Percentiles rank a stretch among this genome's conserved stretches.
Conservation (phyloP, 2,113 vertebrate species). For the Boulengeromyrus knoepffleri region DNA sequence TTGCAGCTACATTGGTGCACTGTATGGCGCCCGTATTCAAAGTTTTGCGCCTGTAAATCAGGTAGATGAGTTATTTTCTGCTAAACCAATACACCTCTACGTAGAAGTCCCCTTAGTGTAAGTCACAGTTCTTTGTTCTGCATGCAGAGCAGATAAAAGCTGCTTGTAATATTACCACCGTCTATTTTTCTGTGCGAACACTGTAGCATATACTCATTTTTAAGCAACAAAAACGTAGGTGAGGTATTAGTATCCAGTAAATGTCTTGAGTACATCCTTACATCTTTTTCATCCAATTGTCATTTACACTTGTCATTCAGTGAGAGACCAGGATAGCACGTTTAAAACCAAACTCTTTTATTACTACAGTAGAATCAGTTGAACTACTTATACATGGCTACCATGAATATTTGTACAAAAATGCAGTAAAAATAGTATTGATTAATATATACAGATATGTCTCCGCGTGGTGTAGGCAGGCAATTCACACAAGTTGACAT, state of each 20-base stretch:
- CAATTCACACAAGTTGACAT: slow-evolving; percentile 47
- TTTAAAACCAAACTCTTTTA: slow-evolving; percentile 56
- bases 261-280: not conserved
- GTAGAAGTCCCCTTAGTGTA: not conserved
- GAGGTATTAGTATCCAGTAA: not conserved
- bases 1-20: not conserved
- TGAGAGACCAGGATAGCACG: not conserved
- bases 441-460: slow-evolving; percentile 69
- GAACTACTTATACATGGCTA: slow-evolving; percentile 59
- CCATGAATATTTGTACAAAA: slow-evolving; percentile 68
- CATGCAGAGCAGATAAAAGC: not conserved
- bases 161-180: not conserved
- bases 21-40: not conserved
- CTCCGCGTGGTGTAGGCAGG: slow-evolving; percentile 53
- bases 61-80: not conserved
- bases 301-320: not conserved
- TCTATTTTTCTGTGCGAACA: not conserved
- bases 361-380: slow-evolving; percentile 54
- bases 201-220: not conserved
- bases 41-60: not conserved
- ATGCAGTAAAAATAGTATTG: slow-evolving; percentile 66
- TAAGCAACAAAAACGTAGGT: not conserved
- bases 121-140: not conserved
- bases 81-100: not conserved
- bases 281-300: not conserved